Evolutionary conservation across 2,797 vertebrate genomes (phyloP), one percentile per base, ranked within the genome.

Genomic region (Syngnathus rostellatus): DNA sequence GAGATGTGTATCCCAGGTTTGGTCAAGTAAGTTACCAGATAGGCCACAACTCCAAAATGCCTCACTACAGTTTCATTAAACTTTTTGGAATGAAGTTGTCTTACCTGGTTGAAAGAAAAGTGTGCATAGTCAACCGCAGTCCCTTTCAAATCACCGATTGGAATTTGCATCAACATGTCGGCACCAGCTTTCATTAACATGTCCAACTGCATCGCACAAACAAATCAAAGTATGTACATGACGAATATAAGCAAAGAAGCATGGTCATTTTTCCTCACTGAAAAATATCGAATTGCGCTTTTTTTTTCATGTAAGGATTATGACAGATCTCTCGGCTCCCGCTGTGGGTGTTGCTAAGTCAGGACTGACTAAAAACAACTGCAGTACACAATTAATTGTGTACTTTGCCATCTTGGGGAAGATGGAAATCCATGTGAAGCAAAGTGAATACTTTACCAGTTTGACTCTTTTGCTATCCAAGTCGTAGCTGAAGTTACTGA

Each of bases 61-160:
- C 5, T 31, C 25, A 37, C 0, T 6, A 17, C 45, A 37, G 11
- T 14, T 31, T 57, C 21, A 6, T 6, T 1, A 37, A 7, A 16
- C 11, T 37, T 2, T 57, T 57, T 37, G 19, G 54, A 31, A 25
- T n/a, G 3, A 31, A 51, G 8, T 3, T 39, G 45, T 37, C 23
- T 81, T 79, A 96, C 94, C 93, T 93, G 91, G 61, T 85, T 91
- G 75, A 92, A 94, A 41, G 74, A 83, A 79, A 85, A 78, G 81
- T 92, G 80, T 2, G 90, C 92, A 0, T 89, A 95, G 85, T 95
- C 93, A 0, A 94, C 86, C 0, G 88, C 93, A 0, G 92, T 94
- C 72, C 94, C 94, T 66, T 91, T 62, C 0, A 77, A 83, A 31
- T 87, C 81, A 0, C 59, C 81, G 54, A 94, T 81, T 0, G 9